Base-by-base conservation (phyloP, 2,888 invertebrate species). In the Eupithecia subumbrata region DNA sequence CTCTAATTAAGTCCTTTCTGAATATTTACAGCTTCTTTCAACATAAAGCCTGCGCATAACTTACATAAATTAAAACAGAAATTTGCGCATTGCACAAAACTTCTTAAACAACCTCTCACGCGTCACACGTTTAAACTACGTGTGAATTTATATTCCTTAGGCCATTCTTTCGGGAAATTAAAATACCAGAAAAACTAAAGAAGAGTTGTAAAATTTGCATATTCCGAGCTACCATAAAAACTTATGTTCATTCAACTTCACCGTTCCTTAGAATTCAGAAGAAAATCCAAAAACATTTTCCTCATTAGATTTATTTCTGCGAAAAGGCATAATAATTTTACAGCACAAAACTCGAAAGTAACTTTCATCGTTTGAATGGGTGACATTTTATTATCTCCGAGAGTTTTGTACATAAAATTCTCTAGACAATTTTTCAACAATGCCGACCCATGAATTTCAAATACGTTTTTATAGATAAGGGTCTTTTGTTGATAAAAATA, bases 401-500 rank as follows among this genome's bases (percentile, higher is more conserved):
- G 86, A 89, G 85, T 87, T 88, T 85, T 88, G 89, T 88, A 87
- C 89, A 89, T 87, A 91, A 90, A 90, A 89, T 89, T 89, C 89
- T 88, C 84, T 84, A 89, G 89, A 90, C 89, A 89, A 89, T 92
- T 91, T 93, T 92, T 91, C 90, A 91, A 88, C 90, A 86, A 88
- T 86, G 85, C 88, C 85, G 87, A 87, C 87, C 89, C 90, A 91
- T 92, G 92, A 92, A 93, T 92, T 92, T 91, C 90, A 91, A 93
- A 92, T 92, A 90, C 89, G 89, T 89, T 92, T 91, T 90, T 90
- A 89, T 84, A 91, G 92, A 92, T 92, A 93, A 93, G 92, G 88
- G 88, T 87, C 77, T 87, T 88, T 91, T 92, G 92, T 91, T 90
- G 90, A 93, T 91, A 91, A 92, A 92, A 92, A 91, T 92, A 92